Base-by-base conservation (phyloP, 2,113 vertebrate species). In the Anarhynchus alexandrinus region DNA sequence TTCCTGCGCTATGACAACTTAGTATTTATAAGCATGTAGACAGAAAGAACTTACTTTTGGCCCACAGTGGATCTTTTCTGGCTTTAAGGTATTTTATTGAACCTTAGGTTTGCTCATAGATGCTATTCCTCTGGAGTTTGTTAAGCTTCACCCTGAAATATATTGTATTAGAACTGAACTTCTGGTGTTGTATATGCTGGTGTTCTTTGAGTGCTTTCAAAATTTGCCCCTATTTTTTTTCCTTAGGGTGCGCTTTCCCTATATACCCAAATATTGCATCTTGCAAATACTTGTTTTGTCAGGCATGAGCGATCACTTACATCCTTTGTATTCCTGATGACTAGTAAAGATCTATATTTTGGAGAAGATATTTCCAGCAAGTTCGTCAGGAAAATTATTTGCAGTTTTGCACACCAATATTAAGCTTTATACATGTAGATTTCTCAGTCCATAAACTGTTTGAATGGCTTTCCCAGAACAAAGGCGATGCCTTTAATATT, bases 391-490 rank as follows among this genome's bases (percentile, higher is more conserved):
- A 74, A 86, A 90, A 91, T 93, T 0, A 47, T 82, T 93, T 93
- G 54, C 73, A 93, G 65, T 73, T 95, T 91, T 93, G 51, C 74
- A 74, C 81, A 82, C 49, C 29, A 58, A 16, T 85, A 65, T 88
- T 93, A 87, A 83, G 77, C 79, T 87, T 83, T 93, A 72, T 92
- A 92, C 78, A 36, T 43, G 25, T 55, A 86, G 74, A 57, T 96
- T 86, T 95, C 13, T 82, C 82, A 90, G 69, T 91, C 86, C 79
- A 64, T 92, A 36, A 96, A 93, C 14, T 47, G 30, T 92, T 91
- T 85, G 87, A 96, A 88, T 93, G 62, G 21, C 72, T 88, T 58
- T 95, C 55, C 51, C 87, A 82, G 91, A 93, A 93, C 72, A 97
- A 97, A 96, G 82, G 49, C 27, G 6, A 10, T 96, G 65, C 70